Evolutionary conservation across 1,140 invertebrate genomes (phyloP), one percentile per base, ranked within the genome.

Genomic region (Drosophila virilis): DNA sequence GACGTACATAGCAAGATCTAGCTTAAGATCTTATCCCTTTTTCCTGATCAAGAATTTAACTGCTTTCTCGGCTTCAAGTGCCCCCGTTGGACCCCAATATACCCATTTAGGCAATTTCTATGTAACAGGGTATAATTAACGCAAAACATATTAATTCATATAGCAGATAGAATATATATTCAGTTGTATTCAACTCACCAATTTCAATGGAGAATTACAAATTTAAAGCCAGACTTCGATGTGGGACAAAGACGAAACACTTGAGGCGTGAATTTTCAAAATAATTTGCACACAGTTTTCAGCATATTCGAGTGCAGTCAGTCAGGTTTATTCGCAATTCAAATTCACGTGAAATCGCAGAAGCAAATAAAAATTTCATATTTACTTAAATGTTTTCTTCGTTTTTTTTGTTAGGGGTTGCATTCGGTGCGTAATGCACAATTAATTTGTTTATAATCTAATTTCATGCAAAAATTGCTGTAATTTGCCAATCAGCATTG

Each of bases 401-500:
- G 5, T 28, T 28, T 28, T 28, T 28, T 28, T 5, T 32, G 3
- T 13, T 35, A 2, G 12, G 13, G 7, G 8, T 54, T 66, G 37
- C 46, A 43, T 33, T 35, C 42, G 33, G 35, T 67, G 33, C 70
- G 42, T 72, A 69, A 78, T 84, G 17, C 45, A 72, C 73, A 88
- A 89, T 88, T 88, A 83, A 88, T 88, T 88, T 88, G 84, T 83
- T 81, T 78, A 74, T 85, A 88, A 88, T 88, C 84, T 83, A 88
- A 88, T 88, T 80, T 80, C 65, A 65, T 77, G 58, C 59, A 67
- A 58, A 88, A 89, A 88, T 88, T 89, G 84, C 73, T 46, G 84
- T 88, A 88, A 88, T 88, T 88, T 88, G 83, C 83, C 83, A 88
- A 88, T 88, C 83, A 88, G 70, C 83, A 88, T 88, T 86, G 83